Percentiles rank a stretch among this genome's conserved stretches.
These are phyloP conservation scores for Moxostoma hubbsi DNA, from an alignment of 2,797 vertebrate species.

Conservation along the genomic window DNA sequence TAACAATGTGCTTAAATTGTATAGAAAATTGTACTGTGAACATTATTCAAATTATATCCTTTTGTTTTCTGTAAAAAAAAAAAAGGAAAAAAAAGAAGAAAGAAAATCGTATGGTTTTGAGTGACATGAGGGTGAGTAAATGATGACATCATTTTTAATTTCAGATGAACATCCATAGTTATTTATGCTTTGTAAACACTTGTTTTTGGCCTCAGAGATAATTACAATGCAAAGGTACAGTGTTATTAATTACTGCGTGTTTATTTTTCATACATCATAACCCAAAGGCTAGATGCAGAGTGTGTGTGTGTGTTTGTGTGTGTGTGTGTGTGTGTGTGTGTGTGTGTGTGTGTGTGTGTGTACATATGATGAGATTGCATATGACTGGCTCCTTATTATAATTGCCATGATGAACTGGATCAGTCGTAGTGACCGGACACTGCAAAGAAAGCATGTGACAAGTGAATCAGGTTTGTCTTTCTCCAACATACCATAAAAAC, in stretches of 20 bases:
- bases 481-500: not conserved
- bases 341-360: slow-evolving; percentile 36
- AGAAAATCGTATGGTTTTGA: too few species aligned
- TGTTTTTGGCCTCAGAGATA: too few species aligned
- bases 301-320: not conserved
- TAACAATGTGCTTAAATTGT: too few species aligned
- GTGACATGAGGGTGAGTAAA: too few species aligned
- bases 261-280: not conserved
- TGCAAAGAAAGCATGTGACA: slow-evolving; percentile 72
- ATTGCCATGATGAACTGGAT: slow-evolving; percentile 53
- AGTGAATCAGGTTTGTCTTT: slow-evolving; percentile 64
- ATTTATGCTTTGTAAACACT: too few species aligned
- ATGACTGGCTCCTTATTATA: slow-evolving; percentile 63
- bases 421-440: slow-evolving; percentile 57
- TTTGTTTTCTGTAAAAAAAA: too few species aligned
- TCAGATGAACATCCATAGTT: not conserved
- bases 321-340: slow-evolving; percentile 23
- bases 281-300: not conserved
- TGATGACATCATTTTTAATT: too few species aligned
- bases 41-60: too few species aligned
- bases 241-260: too few species aligned
- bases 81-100: too few species aligned
- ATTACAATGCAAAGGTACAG: too few species aligned
- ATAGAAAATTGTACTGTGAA: too few species aligned
- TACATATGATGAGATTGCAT: slow-evolving; percentile 56